A percentile compares a stretch with the other conserved stretches of the same genome.
phyloP scores from a whole-genome alignment of 1,140 invertebrate species.

The Meteorus sp. region DNA sequence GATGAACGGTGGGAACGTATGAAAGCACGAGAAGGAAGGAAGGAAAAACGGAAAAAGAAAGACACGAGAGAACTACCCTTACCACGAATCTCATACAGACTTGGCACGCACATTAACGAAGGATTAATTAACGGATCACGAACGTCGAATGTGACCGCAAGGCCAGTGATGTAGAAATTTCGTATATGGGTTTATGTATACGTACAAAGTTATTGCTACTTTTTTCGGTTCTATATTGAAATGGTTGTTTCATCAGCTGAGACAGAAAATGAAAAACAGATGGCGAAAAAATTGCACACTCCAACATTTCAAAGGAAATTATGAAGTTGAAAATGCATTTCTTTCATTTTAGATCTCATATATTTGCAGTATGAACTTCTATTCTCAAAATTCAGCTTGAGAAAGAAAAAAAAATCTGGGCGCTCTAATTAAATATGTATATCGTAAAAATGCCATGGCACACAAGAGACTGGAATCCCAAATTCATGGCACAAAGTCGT shows the following conservation, averaged over 20 bases:
- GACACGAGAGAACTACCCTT: no score
- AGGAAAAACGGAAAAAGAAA: not conserved
- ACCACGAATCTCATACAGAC: slow-evolving; percentile 34
- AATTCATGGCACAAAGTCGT: not conserved
- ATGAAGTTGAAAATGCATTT: no score
- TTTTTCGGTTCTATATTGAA: not conserved
- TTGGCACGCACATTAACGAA: slow-evolving; percentile 31
- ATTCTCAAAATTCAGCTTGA: not conserved
- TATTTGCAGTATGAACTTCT: no score
- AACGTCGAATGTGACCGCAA: slow-evolving; percentile 26
- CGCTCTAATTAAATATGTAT: not conserved
- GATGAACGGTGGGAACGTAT: slow-evolving; percentile 29
- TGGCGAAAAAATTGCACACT: no score
- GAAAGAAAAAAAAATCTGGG: not conserved
- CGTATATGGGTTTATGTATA: not conserved
- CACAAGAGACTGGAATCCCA: not conserved
- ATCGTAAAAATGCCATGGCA: not conserved
- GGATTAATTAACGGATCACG: slow-evolving; percentile 43
- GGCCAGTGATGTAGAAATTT: slow-evolving; percentile 27
- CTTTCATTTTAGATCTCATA: no score
- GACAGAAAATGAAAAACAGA: no score
- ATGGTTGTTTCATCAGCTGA: not conserved
- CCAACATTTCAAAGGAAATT: no score
- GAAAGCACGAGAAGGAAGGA: not conserved
- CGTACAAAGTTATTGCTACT: not conserved